Percentiles rank a stretch among this genome's conserved stretches.
phyloP scores from a whole-genome alignment of 2,113 vertebrate genomes.

The Scalopus aquaticus region DNA sequence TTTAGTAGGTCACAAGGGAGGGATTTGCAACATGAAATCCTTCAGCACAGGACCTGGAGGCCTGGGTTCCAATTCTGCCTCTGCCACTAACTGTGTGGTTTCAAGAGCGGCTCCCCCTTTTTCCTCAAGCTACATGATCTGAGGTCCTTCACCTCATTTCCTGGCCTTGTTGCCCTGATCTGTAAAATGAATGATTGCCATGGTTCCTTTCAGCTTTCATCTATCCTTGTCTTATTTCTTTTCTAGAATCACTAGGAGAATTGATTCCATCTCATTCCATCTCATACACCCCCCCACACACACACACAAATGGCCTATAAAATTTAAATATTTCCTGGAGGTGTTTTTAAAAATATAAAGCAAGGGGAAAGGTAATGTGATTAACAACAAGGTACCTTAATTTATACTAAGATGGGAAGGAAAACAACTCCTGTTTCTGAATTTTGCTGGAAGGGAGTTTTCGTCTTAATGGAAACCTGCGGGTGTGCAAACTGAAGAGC shows the following conservation, averaged over 20 bases:
- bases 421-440: neutral
- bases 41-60: neutral
- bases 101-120: neutral
- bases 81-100: neutral
- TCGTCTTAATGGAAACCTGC: neutral
- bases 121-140: neutral
- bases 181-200: neutral
- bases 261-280: neutral
- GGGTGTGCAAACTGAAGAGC: neutral
- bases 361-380: neutral
- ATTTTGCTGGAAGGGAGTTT: slow-evolving; percentile 7
- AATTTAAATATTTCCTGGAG: slow-evolving; percentile 12
- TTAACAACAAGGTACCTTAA: neutral
- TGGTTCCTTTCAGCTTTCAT: neutral
- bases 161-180: neutral
- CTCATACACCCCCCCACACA: too few relatives aligned
- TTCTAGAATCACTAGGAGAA: slow-evolving; percentile 17
- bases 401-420: neutral
- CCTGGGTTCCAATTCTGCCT: neutral
- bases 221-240: neutral
- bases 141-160: neutral
- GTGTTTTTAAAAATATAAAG: slow-evolving; percentile 1
- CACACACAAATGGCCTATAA: neutral
- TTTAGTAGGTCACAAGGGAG: slow-evolving; percentile 6
- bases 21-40: slow-evolving; percentile 3